phyloP scores from a whole-genome alignment of 1,140 invertebrate genomes.

The Colletes gigas region DNA sequence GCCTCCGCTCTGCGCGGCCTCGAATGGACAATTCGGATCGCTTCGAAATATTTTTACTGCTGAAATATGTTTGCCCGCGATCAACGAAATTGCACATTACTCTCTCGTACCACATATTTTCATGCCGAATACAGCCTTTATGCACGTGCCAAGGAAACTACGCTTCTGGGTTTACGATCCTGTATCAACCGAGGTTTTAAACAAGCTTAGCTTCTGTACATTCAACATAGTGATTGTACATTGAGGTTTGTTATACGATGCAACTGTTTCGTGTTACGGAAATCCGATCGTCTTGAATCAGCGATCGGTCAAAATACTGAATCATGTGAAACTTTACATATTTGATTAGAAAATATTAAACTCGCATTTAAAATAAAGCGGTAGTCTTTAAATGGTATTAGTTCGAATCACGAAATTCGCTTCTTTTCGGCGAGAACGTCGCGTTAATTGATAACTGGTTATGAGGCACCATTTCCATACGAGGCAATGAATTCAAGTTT shows the following conservation, averaged over 20 bases:
- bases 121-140: not conserved
- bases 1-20: no score
- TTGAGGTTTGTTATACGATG: not conserved
- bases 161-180: not conserved
- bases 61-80: not conserved
- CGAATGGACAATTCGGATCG: not conserved
- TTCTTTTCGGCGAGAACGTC: not conserved
- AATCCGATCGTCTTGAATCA: not conserved
- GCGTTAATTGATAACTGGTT: constrained; percentile 2
- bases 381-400: not conserved
- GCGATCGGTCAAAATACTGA: not conserved
- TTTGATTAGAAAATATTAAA: not conserved
- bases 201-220: not conserved
- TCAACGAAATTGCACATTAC: not conserved
- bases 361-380: no score
- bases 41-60: constrained; percentile 21
- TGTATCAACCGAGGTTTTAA: not conserved
- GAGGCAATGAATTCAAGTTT: not conserved
- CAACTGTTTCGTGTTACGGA: not conserved
- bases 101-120: not conserved
- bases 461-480: not conserved
- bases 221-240: not conserved
- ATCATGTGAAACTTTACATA: not conserved
- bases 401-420: not conserved
- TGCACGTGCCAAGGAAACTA: no score